Evolutionary conservation across 2,888 invertebrate species (phyloP), one percentile per base, ranked within the genome.

Genomic region (Kryphioiulus occultus): DNA sequence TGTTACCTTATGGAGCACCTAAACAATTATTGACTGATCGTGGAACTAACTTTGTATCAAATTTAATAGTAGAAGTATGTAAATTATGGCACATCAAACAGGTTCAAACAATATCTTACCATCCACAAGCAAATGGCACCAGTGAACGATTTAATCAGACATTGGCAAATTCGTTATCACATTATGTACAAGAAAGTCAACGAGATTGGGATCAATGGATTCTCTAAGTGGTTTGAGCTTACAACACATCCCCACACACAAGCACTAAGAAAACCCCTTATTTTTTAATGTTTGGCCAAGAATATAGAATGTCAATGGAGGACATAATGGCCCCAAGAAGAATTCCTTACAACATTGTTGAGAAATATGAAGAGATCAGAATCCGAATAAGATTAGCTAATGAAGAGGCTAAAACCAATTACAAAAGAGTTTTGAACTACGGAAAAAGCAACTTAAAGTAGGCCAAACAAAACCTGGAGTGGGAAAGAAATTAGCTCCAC

Each of bases 121-220:
- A 88, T 84, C 88, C 88, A 4, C 87, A 88, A 35, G 88, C 90
- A 0, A 90, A 91, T 88, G 91, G 90, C 0, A 32, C 88, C 22
- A 89, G 89, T 0, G 91, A 91, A 86, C 35, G 90, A 19, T 89
- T 89, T 59, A 90, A 90, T 87, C 78, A 89, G 30, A 90, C 90
- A 1, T 85, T 90, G 30, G 82, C 83, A 2, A 84, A 85, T n/a
- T 89, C 90, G 88, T 17, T 91, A 4, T 86, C 88, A 19, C 89
- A 89, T 87, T 90, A 90, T 88, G 89, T 89, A 32, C 78, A 90
- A 30, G 83, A 89, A 12, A 59, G 89, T 39, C 90, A 90, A 42
- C 35, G n/a, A 9, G 88, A 90, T 59, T 91, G 91, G 91, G 91
- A 35, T 7, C 7, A 35, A 4, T 35, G 35, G 35, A 35, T 35